These are phyloP conservation scores for Megaustenia siamemsis DNA, from an alignment of 2,888 invertebrate species.

Conservation along the genomic window DNA sequence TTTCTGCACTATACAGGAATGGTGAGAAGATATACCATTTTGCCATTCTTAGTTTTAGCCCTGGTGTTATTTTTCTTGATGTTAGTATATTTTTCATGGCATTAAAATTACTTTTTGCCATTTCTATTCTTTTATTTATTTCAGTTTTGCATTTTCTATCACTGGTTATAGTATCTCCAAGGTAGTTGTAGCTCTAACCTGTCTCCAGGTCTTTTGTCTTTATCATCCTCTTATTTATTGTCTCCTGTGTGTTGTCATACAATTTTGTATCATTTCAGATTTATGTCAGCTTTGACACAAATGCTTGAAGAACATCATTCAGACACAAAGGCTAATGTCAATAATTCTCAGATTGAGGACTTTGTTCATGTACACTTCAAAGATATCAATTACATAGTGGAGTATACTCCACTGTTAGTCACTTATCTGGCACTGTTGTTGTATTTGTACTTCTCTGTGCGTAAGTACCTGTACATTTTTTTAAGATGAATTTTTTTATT, in stretches of 20 bases:
- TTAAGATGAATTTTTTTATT: no score
- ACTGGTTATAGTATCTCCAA: no score
- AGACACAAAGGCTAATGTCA: slow-evolving; percentile 66
- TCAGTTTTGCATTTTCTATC: no score
- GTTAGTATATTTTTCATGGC: no score
- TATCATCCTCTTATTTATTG: neutral
- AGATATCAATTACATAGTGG: slow-evolving; percentile 82
- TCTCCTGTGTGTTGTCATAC: neutral
- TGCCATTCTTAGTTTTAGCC: no score
- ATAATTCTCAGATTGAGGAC: slow-evolving; percentile 67
- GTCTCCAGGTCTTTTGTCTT: no score
- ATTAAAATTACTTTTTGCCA: no score
- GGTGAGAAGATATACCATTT: no score
- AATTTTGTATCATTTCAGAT: slow-evolving; percentile 83
- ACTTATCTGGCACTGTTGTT: slow-evolving; percentile 92
- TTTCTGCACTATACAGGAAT: no score
- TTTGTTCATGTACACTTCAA: slow-evolving; percentile 91
- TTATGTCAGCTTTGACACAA: slow-evolving; percentile 85
- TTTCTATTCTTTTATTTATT: no score
- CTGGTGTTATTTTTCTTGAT: no score
- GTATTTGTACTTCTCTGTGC: slow-evolving; percentile 95
- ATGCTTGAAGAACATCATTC: slow-evolving; percentile 70
- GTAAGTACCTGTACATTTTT: slow-evolving; percentile 39
- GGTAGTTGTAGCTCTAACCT: no score
- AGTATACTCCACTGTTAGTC: slow-evolving; percentile 87